Evolutionary conservation across 2,113 vertebrate genomes (phyloP).

Genomic region (Callipepla squamata): DNA sequence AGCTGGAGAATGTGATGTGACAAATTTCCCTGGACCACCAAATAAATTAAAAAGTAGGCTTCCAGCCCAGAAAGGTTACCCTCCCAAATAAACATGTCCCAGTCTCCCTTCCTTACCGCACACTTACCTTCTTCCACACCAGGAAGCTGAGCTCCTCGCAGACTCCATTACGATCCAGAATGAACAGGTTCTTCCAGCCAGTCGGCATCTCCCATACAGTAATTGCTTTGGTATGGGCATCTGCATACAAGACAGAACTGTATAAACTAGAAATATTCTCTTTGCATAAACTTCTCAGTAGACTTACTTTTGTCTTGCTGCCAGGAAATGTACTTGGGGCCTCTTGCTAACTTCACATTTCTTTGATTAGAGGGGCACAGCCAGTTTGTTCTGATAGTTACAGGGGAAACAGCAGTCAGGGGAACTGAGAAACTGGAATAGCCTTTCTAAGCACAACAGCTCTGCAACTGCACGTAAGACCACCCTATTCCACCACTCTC

Average conservation of each 20-base stretch:
- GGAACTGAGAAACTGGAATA: neutral
- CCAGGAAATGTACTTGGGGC: constrained; percentile 54
- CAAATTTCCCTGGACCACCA: constrained; percentile 10
- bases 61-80: constrained; percentile 36
- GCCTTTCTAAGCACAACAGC: neutral
- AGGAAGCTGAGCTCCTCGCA: constrained; percentile 29
- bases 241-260: constrained; percentile 63
- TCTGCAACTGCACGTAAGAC: neutral
- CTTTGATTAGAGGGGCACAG: constrained; percentile 36
- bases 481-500: neutral
- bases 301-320: constrained; percentile 59
- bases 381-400: constrained; percentile 27
- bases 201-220: neutral
- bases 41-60: constrained; percentile 59
- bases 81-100: constrained; percentile 48
- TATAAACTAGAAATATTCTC: constrained; percentile 55
- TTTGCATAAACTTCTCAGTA: constrained; percentile 59
- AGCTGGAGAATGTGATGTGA: constrained; percentile 54
- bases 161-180: constrained; percentile 23
- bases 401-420: neutral
- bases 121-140: constrained; percentile 28
- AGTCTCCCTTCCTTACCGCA: constrained; percentile 35
- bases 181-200: constrained; percentile 60
- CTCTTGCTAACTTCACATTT: constrained; percentile 48
- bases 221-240: constrained; percentile 63